Evolutionary conservation across 2,797 vertebrate species (phyloP), one percentile per base, ranked within the genome.

Genomic region (Eulemur mongoz): DNA sequence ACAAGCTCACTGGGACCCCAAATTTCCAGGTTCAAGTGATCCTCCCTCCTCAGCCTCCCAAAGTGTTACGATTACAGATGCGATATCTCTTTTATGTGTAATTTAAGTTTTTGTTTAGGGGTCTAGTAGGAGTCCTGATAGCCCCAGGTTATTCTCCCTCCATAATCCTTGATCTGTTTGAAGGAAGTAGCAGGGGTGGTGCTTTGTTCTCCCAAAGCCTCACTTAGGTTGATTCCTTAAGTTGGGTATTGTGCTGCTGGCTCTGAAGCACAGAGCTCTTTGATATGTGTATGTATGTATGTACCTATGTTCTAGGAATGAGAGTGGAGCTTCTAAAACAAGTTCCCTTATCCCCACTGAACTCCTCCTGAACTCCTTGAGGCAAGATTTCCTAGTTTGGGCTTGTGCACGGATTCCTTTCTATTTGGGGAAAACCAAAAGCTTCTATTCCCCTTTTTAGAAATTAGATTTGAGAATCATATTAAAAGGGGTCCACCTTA

Each of bases 401-500:
- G 70, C 27, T 76, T 76, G 48, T 93, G 25, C 38, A 93, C 35
- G 54, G 57, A 93, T 90, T 95, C 27, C 65, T 91, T 75, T 76
- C 76, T 81, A 9, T 67, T 78, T 91, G 72, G 84, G 61, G 32
- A 88, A 88, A 88, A n/a, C 43, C 45, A 79, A 75, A 89, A 69
- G 17, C 22, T 40, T 61, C n/a, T 59, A 25, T 91, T 93, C 20
- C 1, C n/a, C 45, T 80, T 84, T 83, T 87, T 61, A 72, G 67
- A 95, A 84, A n/a, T 73, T 40, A 93, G 48, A 92, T 79, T 84
- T 93, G 84, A 95, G 81, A 94, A 67, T 91, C 88, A 14, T 52
- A 79, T 87, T 93, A 79, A 97, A 73, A 81, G 32, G 25, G 40
- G 45, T 82, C 52, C 85, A 75, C 94, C 95, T 93, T 95, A 81